Evolutionary conservation across 2,113 vertebrate genomes (phyloP).

Genomic region (Conger conger): DNA sequence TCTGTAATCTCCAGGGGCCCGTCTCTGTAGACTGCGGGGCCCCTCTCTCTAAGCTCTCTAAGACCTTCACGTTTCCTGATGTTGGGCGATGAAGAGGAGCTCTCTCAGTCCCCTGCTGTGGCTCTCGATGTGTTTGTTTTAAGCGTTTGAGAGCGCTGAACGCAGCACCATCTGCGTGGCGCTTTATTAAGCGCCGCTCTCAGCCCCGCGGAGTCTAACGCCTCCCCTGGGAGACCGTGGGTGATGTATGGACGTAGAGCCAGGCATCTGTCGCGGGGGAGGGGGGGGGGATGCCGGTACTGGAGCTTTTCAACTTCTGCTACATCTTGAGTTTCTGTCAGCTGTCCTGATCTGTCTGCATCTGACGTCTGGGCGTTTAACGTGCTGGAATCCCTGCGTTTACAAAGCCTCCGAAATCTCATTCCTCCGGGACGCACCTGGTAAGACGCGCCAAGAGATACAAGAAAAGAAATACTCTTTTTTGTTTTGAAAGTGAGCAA

Average conservation of each 20-base stretch:
- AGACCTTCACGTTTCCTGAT: not conserved
- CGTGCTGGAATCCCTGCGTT: not conserved
- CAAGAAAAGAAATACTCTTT: not conserved
- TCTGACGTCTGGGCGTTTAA: not conserved
- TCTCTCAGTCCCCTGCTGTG: not conserved
- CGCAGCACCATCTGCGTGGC: slow-evolving; percentile 66
- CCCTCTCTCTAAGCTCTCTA: too few species aligned
- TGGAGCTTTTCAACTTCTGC: not conserved
- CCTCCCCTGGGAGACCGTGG: slow-evolving; percentile 49
- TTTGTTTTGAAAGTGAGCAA: not conserved
- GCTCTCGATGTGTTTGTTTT: slow-evolving; percentile 45
- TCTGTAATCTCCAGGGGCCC: too few species aligned
- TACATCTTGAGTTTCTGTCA: not conserved
- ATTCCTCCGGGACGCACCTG: not conserved
- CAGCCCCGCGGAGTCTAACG: slow-evolving; percentile 61
- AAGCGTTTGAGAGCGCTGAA: slow-evolving; percentile 41
- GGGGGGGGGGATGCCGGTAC: not conserved
- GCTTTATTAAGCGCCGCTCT: slow-evolving; percentile 70
- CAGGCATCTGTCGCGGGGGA: slow-evolving; percentile 22
- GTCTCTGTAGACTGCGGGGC: not conserved
- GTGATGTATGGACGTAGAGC: slow-evolving; percentile 23
- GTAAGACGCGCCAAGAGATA: not conserved
- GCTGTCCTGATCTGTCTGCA: slow-evolving; percentile 16
- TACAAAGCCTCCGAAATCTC: not conserved
- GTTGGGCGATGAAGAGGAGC: not conserved